A percentile compares a stretch with the other conserved stretches of the same genome.
These are phyloP conservation scores for Mesocentrotus franciscanus DNA, from an alignment of 53 echinoderm and acorn worm genomes.

Conservation along the genomic window DNA sequence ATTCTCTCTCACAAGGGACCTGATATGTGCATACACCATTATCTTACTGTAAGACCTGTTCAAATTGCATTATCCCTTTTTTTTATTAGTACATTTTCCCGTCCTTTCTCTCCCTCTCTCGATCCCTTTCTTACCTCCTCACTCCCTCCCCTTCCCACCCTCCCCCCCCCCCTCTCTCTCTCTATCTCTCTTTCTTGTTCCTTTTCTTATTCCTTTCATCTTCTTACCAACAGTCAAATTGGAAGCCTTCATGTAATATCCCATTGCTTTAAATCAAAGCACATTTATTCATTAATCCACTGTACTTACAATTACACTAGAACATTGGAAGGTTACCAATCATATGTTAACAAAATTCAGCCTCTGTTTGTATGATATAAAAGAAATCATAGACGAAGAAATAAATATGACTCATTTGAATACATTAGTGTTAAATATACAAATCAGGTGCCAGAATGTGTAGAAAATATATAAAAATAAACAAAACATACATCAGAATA, in stretches of 20 bases:
- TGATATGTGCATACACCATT: no score
- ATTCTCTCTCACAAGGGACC: no score
- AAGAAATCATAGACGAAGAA: conserved; percentile 4
- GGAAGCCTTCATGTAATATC: background rate
- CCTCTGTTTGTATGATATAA: background rate
- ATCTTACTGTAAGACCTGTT: no score
- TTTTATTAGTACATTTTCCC: no score
- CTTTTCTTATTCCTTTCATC: background rate
- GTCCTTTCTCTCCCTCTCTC: background rate
- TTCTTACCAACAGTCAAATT: background rate
- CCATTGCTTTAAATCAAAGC: background rate
- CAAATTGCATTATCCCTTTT: no score
- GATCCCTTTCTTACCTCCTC: background rate
- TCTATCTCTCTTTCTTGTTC: no score
- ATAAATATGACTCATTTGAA: conserved; percentile 31
- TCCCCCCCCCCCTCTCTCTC: conserved; percentile 28
- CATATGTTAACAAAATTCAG: background rate
- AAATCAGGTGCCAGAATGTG: background rate
- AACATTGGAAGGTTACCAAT: background rate
- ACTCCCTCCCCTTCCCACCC: background rate
- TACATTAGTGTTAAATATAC: background rate
- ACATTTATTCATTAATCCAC: background rate
- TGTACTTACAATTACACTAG: background rate
- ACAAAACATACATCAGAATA: background rate
- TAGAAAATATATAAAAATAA: background rate